Evolutionary conservation across 2,113 vertebrate genomes (phyloP).

Genomic region (Stigmatopora argus): DNA sequence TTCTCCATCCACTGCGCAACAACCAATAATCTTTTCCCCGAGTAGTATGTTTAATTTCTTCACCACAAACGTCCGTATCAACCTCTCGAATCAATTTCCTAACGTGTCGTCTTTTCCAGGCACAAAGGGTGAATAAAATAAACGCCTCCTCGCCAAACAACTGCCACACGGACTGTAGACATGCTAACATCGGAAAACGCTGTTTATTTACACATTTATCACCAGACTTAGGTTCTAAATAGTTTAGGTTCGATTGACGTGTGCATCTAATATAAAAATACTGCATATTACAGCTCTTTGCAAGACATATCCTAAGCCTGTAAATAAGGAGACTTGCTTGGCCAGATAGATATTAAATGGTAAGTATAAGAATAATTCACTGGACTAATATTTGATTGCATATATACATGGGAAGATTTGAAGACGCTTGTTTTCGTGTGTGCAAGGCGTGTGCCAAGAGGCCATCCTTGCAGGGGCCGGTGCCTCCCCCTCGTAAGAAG

Average conservation of each 20-base stretch:
- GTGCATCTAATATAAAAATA: slow-evolving; percentile 10
- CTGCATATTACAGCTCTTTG: neutral
- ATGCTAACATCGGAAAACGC: neutral
- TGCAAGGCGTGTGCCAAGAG: slow-evolving; percentile 76
- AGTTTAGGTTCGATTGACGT: neutral
- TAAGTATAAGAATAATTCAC: slow-evolving; percentile 32
- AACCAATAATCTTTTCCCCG: slow-evolving; percentile 49
- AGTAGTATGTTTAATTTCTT: slow-evolving; percentile 28
- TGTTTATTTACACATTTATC: slow-evolving; percentile 3
- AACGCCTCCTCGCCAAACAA: slow-evolving; percentile 14
- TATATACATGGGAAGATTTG: neutral
- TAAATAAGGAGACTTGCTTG: neutral
- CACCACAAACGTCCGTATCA: neutral
- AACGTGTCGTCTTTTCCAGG: neutral
- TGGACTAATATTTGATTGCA: neutral
- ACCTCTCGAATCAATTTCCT: fast-evolving
- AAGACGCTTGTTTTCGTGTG: neutral
- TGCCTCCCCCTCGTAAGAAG: slow-evolving; percentile 76
- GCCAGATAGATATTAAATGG: slow-evolving; percentile 36
- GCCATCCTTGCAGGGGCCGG: slow-evolving; percentile 63
- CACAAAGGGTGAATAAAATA: neutral
- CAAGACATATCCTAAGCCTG: neutral
- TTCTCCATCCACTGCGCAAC: slow-evolving; percentile 4
- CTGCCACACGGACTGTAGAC: slow-evolving; percentile 3
- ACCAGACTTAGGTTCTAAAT: neutral